Conservation (phyloP, 1,140 invertebrate genomes). For the Pseudomyrmex dendroicus region DNA sequence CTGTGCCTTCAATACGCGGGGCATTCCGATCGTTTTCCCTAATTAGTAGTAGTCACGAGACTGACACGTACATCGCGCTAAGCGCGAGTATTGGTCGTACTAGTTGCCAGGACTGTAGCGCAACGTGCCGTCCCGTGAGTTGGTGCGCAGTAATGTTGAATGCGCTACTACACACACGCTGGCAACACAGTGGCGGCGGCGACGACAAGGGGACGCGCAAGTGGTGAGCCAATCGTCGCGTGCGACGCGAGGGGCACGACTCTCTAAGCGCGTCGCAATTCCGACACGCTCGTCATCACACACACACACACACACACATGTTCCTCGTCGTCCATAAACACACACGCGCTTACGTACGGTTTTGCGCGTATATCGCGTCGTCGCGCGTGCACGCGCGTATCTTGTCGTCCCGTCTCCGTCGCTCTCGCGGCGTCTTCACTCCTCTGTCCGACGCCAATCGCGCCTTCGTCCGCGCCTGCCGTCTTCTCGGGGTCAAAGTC, state of each 20-base stretch:
- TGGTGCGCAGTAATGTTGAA: constrained; percentile 74
- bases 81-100: constrained; percentile 39
- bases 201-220: neutral
- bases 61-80: constrained; percentile 15
- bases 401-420: neutral
- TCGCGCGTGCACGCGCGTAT: neutral
- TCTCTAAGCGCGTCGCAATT: constrained; percentile 69
- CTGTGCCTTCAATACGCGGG: neutral
- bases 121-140: constrained; percentile 35
- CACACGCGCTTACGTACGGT: neutral
- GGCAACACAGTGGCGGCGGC: neutral
- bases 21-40: constrained; percentile 9
- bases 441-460: constrained; percentile 35
- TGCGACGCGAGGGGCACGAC: constrained; percentile 76
- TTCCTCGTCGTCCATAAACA: too few relatives aligned
- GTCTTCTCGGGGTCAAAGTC: constrained; percentile 71
- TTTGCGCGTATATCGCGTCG: too few relatives aligned
- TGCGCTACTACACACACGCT: constrained; percentile 33
- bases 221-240: constrained; percentile 73
- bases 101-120: constrained; percentile 76
- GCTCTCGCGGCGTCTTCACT: neutral
- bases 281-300: constrained; percentile 22
- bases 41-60: constrained; percentile 47
- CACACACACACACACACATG: neutral
- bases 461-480: constrained; percentile 32